A percentile compares a stretch with the other conserved stretches of the same genome.
Conservation (phyloP, 2,113 vertebrate species). For the Rhabdomys dilectus region DNA sequence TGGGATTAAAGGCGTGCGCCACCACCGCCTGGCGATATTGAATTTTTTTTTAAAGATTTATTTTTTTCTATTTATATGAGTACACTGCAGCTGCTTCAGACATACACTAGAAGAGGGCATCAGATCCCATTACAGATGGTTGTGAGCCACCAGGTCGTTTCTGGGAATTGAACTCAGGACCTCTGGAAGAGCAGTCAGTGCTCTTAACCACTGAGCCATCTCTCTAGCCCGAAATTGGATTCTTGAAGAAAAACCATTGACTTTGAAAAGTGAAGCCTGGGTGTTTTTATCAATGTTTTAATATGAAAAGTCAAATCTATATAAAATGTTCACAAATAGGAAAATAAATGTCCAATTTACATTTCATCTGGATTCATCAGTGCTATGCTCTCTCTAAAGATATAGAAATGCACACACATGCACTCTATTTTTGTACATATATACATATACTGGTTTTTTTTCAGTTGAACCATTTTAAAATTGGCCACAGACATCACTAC, state of each 20-base stretch:
- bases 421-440: background rate
- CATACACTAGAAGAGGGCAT: too few relatives aligned
- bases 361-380: background rate
- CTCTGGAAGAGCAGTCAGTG: too few relatives aligned
- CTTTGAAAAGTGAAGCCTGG: conserved; percentile 4
- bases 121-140: too few relatives aligned
- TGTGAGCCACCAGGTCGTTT: too few relatives aligned
- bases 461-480: conserved; percentile 44
- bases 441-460: background rate
- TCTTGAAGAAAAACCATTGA: background rate
- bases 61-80: too few relatives aligned
- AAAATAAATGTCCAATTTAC: conserved; percentile 39
- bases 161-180: too few relatives aligned
- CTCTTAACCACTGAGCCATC: too few relatives aligned
- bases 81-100: too few relatives aligned
- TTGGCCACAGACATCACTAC: background rate
- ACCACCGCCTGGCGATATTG: background rate
- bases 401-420: background rate
- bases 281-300: conserved; percentile 28
- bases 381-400: background rate
- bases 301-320: conserved; percentile 48
- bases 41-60: background rate
- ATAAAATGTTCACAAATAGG: conserved; percentile 21
- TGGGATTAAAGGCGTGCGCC: too few relatives aligned
- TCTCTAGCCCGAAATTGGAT: background rate